Conservation (phyloP, 37 sponge, comb jelly and placozoan genomes). For the Tethya wilhelma region DNA sequence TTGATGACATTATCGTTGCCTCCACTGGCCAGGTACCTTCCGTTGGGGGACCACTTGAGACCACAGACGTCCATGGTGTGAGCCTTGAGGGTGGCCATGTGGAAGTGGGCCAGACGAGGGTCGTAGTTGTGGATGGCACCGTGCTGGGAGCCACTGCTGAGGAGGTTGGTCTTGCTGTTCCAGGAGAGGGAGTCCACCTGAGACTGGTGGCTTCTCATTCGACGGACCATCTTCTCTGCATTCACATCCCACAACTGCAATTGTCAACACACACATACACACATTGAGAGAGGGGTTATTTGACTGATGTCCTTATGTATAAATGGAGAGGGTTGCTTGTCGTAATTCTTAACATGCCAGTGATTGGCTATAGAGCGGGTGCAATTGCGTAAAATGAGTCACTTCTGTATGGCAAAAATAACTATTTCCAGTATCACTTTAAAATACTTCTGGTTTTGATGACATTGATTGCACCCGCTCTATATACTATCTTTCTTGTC, state of each 20-base stretch:
- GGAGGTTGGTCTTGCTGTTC: slow-evolving; percentile 63
- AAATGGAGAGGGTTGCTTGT: too few relatives aligned
- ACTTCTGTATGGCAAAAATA: too few relatives aligned
- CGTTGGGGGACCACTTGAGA: slow-evolving; percentile 83
- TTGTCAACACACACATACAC: too few relatives aligned
- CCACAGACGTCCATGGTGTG: slow-evolving; percentile 93
- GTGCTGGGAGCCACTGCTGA: slow-evolving; percentile 73
- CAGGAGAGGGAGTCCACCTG: slow-evolving; percentile 79
- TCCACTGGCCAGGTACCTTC: slow-evolving; percentile 86
- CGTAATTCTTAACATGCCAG: too few relatives aligned
- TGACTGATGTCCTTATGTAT: too few relatives aligned
- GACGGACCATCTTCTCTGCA: slow-evolving; percentile 48
- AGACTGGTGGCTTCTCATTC: slow-evolving; percentile 66
- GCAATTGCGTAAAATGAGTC: too few relatives aligned
- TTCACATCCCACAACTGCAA: slow-evolving; percentile 88
- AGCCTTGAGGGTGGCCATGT: slow-evolving; percentile 25
- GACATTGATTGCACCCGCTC: too few relatives aligned
- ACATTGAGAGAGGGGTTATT: too few relatives aligned
- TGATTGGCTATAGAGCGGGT: too few relatives aligned
- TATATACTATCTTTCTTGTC: too few relatives aligned
- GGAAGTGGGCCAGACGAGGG: slow-evolving; percentile 59
- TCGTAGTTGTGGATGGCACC: slow-evolving; percentile 88
- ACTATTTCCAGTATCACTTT: too few relatives aligned
- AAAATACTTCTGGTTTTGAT: too few relatives aligned
- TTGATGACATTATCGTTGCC: slow-evolving; percentile 89